Evolutionary conservation across 2,888 invertebrate species (phyloP), one percentile per base, ranked within the genome.

Genomic region (Allacma fusca): DNA sequence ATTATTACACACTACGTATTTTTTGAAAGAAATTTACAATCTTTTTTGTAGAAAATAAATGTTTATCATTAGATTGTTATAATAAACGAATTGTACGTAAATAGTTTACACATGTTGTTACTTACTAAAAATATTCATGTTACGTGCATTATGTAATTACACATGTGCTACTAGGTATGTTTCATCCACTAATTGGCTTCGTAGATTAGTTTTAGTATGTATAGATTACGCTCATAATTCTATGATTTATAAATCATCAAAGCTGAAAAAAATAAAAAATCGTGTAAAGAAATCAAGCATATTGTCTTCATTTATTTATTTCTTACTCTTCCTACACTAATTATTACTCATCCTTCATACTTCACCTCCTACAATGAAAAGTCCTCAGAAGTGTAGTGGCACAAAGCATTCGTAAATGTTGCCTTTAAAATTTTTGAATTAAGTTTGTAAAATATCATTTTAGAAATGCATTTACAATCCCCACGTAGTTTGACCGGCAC

Each of bases 131-230:
- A 50, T 34, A 34, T 34, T 50, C 5, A 50, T 50, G 50, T 50
- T 50, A 50, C 16, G 50, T 50, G n/a, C 50, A 50, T 50, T 50
- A 50, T 4, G 50, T 50, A 34, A 34, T 34, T 7, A 34, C 34
- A 34, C 34, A 50, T 50, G 50, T 50, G 50, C 50, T 19, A 50
- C 50, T 50, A 50, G 50, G n/a, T n/a, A 50, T 50, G 50, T 50
- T 50, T 50, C 19, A 50, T 50, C 19, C 4, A 50, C 50, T 50
- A 19, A 50, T 50, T 50, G 50, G 65, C 65, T 65, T 65, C 26
- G 24, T 65, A 65, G 65, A 65, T 65, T 65, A 65, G 65, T 65
- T 65, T 50, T 65, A 65, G 65, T 65, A 65, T 65, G 19, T 50
- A 23, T 29, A 65, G 65, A 26, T 28, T 29, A 19, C 24, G 65